Conservation (phyloP, 30 jellyfish, hydroid and myxozoan species). For the Rhopilema esculentum region DNA sequence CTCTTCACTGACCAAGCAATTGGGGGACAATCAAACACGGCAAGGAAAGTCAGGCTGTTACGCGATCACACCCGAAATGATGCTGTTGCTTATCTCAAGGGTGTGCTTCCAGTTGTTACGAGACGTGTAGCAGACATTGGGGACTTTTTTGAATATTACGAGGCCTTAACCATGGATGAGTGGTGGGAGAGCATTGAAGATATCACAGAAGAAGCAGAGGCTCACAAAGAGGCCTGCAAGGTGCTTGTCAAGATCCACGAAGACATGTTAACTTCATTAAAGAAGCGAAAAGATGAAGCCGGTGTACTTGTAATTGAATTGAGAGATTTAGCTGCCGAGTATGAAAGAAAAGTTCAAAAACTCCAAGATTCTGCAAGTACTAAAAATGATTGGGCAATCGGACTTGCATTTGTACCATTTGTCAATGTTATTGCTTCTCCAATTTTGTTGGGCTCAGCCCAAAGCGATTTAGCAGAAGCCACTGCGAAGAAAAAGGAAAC, state of each 20-base stretch:
- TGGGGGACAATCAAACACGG: conserved; percentile 5
- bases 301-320: conserved; percentile 12
- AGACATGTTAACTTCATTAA: conserved; percentile 22
- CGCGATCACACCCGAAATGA: conserved; percentile 47
- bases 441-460: not conserved
- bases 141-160: conserved; percentile 41
- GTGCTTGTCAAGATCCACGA: conserved; percentile 50
- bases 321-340: conserved; percentile 39
- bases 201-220: conserved; percentile 33
- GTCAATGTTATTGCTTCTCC: conserved; percentile 37
- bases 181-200: conserved; percentile 54
- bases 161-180: conserved; percentile 24
- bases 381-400: conserved; percentile 50
- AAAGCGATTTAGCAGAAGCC: not conserved
- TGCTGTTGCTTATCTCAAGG: conserved; percentile 45
- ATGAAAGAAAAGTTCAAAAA: conserved; percentile 19
- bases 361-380: not conserved
- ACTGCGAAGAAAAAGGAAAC: not conserved
- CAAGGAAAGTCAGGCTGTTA: conserved; percentile 5
- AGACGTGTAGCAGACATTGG: conserved; percentile 26
- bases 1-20: conserved; percentile 39
- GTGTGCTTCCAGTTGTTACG: conserved; percentile 49
- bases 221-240: conserved; percentile 41
- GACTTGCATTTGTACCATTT: conserved; percentile 45
- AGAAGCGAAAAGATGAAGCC: conserved; percentile 49